phyloP scores from a whole-genome alignment of 2,888 invertebrate genomes.

The Dendrolimus houi region DNA sequence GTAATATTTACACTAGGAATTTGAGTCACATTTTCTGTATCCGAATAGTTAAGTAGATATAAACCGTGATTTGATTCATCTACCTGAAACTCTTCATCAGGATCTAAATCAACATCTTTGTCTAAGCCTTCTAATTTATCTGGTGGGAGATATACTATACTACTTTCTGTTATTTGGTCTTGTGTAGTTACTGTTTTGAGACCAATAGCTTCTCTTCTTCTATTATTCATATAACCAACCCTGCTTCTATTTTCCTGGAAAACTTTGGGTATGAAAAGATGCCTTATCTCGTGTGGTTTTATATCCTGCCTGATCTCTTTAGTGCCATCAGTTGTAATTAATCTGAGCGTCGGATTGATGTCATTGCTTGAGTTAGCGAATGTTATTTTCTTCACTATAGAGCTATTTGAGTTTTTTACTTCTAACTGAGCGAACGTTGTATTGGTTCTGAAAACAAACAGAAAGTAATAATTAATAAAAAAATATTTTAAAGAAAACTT shows the following conservation, averaged over 20 bases:
- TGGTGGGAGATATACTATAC: conserved; percentile 60
- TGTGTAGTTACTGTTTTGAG: conserved; percentile 34
- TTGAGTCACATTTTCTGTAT: conserved; percentile 57
- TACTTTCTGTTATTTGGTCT: conserved; percentile 47
- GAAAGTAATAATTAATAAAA: conserved; percentile 2
- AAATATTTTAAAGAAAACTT: not conserved
- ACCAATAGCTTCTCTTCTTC: conserved; percentile 38
- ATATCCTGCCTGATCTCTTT: conserved; percentile 56
- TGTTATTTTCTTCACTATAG: conserved; percentile 55
- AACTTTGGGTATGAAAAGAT: conserved; percentile 56
- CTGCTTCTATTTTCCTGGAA: conserved; percentile 57
- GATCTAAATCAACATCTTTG: conserved; percentile 63
- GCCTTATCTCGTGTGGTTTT: conserved; percentile 63
- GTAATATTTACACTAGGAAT: conserved; percentile 38
- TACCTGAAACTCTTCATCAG: conserved; percentile 72
- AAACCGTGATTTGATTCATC: conserved; percentile 72
- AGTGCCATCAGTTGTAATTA: conserved; percentile 53
- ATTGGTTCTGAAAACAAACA: conserved; percentile 53
- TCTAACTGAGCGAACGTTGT: conserved; percentile 66
- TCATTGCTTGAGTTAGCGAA: conserved; percentile 60
- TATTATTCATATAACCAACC: conserved; percentile 57
- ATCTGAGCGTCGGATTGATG: conserved; percentile 41
- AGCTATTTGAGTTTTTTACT: conserved; percentile 54
- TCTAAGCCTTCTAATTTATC: conserved; percentile 63
- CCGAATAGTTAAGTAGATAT: conserved; percentile 68